Evolutionary conservation across 1,140 invertebrate species (phyloP).

Genomic region (Agrilus planipennis): DNA sequence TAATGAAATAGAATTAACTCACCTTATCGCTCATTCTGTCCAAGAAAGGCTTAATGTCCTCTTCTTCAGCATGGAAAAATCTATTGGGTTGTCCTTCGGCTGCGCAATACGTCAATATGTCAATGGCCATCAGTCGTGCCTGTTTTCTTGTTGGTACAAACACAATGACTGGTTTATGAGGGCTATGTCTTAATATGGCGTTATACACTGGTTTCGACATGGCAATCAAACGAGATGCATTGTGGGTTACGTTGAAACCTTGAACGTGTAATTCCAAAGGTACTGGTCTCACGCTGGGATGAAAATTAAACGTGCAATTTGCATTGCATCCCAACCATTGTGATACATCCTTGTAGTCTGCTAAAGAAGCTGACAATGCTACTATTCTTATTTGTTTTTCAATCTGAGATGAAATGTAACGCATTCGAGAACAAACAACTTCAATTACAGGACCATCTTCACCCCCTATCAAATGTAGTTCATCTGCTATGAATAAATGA

Average conservation of each 20-base stretch:
- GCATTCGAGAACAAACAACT: conserved; percentile 93
- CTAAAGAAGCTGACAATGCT: conserved; percentile 87
- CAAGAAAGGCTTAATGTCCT: conserved; percentile 78
- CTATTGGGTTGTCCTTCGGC: conserved; percentile 72
- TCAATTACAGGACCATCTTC: conserved; percentile 90
- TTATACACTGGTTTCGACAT: conserved; percentile 98
- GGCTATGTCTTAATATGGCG: conserved; percentile 77
- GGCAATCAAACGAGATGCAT: conserved; percentile 84
- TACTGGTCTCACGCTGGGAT: conserved; percentile 91
- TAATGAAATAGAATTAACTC: conserved; percentile 9
- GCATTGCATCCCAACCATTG: conserved; percentile 94
- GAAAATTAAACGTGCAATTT: conserved; percentile 94
- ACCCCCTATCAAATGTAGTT: conserved; percentile 84
- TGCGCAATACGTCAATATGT: conserved; percentile 85
- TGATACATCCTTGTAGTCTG: conserved; percentile 89
- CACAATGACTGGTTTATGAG: conserved; percentile 84
- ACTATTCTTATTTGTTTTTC: conserved; percentile 90
- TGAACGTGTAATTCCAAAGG: conserved; percentile 92
- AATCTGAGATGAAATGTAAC: conserved; percentile 95
- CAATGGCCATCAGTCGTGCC: conserved; percentile 86
- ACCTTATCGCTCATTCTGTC: conserved; percentile 77
- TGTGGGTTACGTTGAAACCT: conserved; percentile 97
- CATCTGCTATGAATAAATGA: conserved; percentile 94
- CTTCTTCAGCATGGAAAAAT: conserved; percentile 82
- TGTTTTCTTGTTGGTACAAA: conserved; percentile 94